Conservation (phyloP, 2,888 invertebrate genomes). For the Parnassius mnemosyne region DNA sequence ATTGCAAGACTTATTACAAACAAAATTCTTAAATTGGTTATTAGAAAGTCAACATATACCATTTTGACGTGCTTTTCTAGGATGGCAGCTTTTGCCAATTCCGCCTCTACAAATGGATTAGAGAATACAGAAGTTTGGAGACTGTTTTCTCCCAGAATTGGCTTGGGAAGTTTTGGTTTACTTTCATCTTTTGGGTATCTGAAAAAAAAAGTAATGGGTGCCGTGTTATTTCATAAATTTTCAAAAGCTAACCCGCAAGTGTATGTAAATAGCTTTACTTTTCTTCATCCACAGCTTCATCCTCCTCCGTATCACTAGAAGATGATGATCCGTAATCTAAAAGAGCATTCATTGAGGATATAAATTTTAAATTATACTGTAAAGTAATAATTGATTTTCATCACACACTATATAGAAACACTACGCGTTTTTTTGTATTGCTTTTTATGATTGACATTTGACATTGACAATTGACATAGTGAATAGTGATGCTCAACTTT, state of each 20-base stretch:
- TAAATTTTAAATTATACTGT: no score
- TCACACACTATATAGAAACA: no score
- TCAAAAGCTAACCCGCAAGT: neutral
- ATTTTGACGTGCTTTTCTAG: slow-evolving; percentile 96
- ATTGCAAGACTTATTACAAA: no score
- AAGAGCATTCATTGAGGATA: slow-evolving; percentile 80
- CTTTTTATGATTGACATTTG: no score
- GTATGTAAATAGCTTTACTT: slow-evolving; percentile 49
- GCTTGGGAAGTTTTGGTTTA: slow-evolving; percentile 81
- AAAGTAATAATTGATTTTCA: no score
- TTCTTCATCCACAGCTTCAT: slow-evolving; percentile 58
- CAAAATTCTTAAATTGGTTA: neutral
- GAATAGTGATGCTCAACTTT: no score
- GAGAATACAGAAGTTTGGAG: slow-evolving; percentile 89
- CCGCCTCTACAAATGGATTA: slow-evolving; percentile 92
- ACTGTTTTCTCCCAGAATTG: slow-evolving; percentile 79
- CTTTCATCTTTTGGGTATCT: slow-evolving; percentile 38
- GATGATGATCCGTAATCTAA: slow-evolving; percentile 82
- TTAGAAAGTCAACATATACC: slow-evolving; percentile 83
- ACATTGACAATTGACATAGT: no score
- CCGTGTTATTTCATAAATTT: neutral
- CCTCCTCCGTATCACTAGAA: slow-evolving; percentile 74
- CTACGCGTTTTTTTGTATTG: no score
- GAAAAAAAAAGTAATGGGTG: slow-evolving; percentile 27
- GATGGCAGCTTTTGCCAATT: slow-evolving; percentile 91